Base-by-base conservation (phyloP, 2,797 vertebrate genomes). In the Sebastes baramenuke region DNA sequence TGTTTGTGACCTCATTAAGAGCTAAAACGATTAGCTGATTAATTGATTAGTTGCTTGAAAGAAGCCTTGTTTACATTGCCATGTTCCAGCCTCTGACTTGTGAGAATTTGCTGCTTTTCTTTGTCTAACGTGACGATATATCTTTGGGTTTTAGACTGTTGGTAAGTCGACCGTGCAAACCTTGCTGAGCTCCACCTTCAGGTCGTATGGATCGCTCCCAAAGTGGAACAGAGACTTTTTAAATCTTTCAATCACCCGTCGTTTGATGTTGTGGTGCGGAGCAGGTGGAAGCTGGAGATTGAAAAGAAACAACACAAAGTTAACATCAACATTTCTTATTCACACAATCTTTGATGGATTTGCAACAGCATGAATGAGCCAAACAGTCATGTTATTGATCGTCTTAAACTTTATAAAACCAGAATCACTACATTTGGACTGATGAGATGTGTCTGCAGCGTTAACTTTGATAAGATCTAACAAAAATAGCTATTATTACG, bases 111-210 rank as follows among this genome's bases (percentile, higher is more conserved):
- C 10, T 46, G 14, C n/a, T 71, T 59, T 42, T 38, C 32, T 58
- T 29, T 59, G 2, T 22, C 12, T 60, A 7, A 20, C 13, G 49
- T 29, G 18, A 38, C 24, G 3, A 38, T 38, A 18, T 34, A 9
- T n/a, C n/a, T 32, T 24, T 49, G 7, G 5, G 30, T 46, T 42
- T 56, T 46, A 49, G 27, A 20, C 36, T 1, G 25, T 36, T 14
- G 7, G 16, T 49, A 49, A 66, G 16, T 32, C 1, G 4, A 29
- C 4, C 4, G 29, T 20, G 68, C 91, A 42, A n/a, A 98, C 96
- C 96, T 97, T 98, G 94, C 96, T 97, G 72, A 98, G 96, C 94
- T 97, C 97, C 86, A 92, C 93, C 85, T 98, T 99, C 84, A 98
- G 91, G 84, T 94, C 92, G 92, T 92, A 95, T 0, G 97, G 95